A percentile compares a stretch with the other conserved stretches of the same genome.
These are phyloP conservation scores for Arctocebus calabarensis DNA, from an alignment of 2,797 vertebrate genomes.

Conservation along the genomic window DNA sequence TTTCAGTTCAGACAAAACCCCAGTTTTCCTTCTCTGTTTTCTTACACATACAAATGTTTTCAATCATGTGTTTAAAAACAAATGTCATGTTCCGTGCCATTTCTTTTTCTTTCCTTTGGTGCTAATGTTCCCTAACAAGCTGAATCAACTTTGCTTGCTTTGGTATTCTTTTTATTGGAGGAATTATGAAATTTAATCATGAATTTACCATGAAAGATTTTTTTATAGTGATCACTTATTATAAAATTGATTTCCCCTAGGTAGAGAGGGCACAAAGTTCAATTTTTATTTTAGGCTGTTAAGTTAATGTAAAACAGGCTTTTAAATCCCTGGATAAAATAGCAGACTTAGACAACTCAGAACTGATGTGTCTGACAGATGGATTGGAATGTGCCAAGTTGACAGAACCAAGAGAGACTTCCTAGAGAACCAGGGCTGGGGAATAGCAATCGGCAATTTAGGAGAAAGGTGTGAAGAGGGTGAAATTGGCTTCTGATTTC, in stretches of 20 bases:
- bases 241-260: neutral
- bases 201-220: neutral
- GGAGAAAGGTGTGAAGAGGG: neutral
- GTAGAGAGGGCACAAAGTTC: neutral
- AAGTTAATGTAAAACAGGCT: neutral
- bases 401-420: neutral
- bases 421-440: neutral
- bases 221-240: neutral
- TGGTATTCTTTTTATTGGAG: neutral
- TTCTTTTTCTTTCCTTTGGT: neutral
- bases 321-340: neutral
- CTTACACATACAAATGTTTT: neutral
- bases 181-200: neutral
- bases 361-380: neutral
- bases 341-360: neutral
- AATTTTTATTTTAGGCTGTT: neutral
- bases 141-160: neutral
- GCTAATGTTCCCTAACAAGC: constrained; percentile 4
- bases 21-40: neutral
- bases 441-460: neutral
- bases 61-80: neutral
- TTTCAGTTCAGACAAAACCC: neutral
- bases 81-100: neutral
- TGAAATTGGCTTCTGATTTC: neutral
- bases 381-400: neutral